Percentiles rank a stretch among this genome's conserved stretches.
These are phyloP conservation scores for Linhomoeus sp. DNA, from an alignment of 2,888 invertebrate genomes.

Conservation along the genomic window DNA sequence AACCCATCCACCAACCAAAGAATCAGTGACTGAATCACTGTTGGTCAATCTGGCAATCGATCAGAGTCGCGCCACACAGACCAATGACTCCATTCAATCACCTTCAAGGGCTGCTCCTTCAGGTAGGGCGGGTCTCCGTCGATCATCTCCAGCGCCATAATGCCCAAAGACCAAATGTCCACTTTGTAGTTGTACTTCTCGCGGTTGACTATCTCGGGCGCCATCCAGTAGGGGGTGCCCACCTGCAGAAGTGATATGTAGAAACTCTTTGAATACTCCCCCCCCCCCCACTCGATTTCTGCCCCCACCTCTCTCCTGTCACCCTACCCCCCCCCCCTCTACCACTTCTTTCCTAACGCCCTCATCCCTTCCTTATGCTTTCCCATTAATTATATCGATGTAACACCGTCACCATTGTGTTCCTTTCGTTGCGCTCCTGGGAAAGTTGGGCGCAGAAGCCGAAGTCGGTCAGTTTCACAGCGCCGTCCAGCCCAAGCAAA, in stretches of 20 bases:
- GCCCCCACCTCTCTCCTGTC: no score
- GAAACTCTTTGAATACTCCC: no score
- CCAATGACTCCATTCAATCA: no score
- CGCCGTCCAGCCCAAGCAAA: constrained; percentile 53
- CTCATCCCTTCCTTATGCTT: no score
- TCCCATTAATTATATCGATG: no score
- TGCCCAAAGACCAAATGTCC: constrained; percentile 42
- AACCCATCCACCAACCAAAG: no score
- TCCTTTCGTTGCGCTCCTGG: constrained; percentile 69
- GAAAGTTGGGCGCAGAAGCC: constrained; percentile 87
- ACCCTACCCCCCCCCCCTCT: no score
- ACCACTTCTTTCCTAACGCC: no score
- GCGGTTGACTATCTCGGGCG: constrained; percentile 42
- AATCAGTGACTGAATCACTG: no score
- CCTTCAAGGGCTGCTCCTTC: constrained; percentile 57
- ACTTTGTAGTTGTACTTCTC: constrained; percentile 22
- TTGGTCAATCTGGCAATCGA: no score
- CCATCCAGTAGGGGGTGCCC: constrained; percentile 47
- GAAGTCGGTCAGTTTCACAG: constrained; percentile 49
- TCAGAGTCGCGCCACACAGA: no score
- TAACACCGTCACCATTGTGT: constrained; percentile 47
- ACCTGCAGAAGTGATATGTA: constrained; percentile 7
- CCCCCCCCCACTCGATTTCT: no score
- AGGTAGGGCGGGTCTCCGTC: constrained; percentile 83
- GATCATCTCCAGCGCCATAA: constrained; percentile 93